Base-by-base conservation (phyloP, 2,113 vertebrate genomes). In the Spea bombifrons region DNA sequence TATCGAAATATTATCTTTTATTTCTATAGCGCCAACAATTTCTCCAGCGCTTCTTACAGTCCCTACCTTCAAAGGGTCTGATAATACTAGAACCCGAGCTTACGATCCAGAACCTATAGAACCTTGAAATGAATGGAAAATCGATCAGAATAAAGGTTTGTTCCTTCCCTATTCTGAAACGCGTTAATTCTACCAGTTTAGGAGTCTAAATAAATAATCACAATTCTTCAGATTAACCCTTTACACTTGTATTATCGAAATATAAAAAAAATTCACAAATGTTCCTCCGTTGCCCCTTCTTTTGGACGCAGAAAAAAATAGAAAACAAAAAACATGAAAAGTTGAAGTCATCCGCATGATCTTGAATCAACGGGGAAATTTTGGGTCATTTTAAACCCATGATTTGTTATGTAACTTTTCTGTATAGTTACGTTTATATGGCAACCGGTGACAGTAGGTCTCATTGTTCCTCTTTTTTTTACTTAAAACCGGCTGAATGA, bases 361-460 rank as follows among this genome's bases (percentile, higher is more conserved):
- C 46, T 49, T 70, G 46, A 49, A 70, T 78, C 59, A 78, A 55
- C 30, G 47, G 69, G 69, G 76, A 78, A 72, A 50, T 71, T 78
- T 52, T 46, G 64, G 68, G 65, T 72, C 59, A 49, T 63, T 59
- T 72, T 5, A 65, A 78, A 17, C 76, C 66, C 59, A 78, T 78
- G 76, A 78, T 66, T 71, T 53, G 43, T 78, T 78, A 78, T 78
- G 76, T 78, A 78, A 78, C 72, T 71, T 48, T 71, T 78, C 47
- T 72, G 71, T 78, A 65, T 67, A 17, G 43, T 68, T 76, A 68
- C 16, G 5, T 64, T 30, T 75, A 5, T 8, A 68, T 46, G 8
- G 67, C 48, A 16, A n/a, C 61, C 65, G 8, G 7, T 8, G 44
- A 76, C 65, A 67, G 13, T 45, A 43, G 6, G 3, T 13, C 53